Evolutionary conservation across 2,888 invertebrate genomes (phyloP), one percentile per base, ranked within the genome.

Genomic region (Leptogaster cylindrica): DNA sequence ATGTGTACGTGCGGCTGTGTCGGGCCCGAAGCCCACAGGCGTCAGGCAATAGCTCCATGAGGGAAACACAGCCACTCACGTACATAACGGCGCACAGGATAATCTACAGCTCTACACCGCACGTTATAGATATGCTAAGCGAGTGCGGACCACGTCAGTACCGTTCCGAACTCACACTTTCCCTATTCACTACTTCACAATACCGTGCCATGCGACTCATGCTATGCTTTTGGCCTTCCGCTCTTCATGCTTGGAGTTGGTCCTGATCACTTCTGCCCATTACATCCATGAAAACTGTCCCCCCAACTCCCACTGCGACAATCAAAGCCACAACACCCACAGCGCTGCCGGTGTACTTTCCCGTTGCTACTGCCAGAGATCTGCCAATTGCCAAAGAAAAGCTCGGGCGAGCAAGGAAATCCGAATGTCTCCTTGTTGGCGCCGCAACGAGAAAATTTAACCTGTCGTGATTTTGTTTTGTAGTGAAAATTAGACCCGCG

Each of bases 241-340:
- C 70, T 72, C 71, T 72, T 72, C 72, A 72, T 70, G 72, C 70
- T 41, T 48, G 33, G 48, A 64, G 64, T 64, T 48, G 31, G 72
- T 72, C 68, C 72, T 72, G 72, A 72, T 72, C 72, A 72, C 72
- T 71, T 72, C 71, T 72, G 71, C 72, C 71, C 71, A 71, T 72
- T 72, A 71, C 71, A 72, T 68, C 69, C 72, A 63, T 67, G 48
- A 61, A 52, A 48, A 58, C 48, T 55, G 46, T 12, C 27, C 33
- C 27, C 16, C 25, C 51, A 8, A 5, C 12, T 28, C 51, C 36
- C 12, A 69, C 71, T 69, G 71, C 70, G 72, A 72, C 72, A 72
- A 72, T 72, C 71, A 71, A 72, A 72, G 72, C 72, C 72, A 71
- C 72, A 71, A 70, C 72, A 71, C 71, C 71, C 72, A 70, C 71